Evolutionary conservation across 2,888 invertebrate species (phyloP), one percentile per base, ranked within the genome.

Genomic region (Dasypolia templi): DNA sequence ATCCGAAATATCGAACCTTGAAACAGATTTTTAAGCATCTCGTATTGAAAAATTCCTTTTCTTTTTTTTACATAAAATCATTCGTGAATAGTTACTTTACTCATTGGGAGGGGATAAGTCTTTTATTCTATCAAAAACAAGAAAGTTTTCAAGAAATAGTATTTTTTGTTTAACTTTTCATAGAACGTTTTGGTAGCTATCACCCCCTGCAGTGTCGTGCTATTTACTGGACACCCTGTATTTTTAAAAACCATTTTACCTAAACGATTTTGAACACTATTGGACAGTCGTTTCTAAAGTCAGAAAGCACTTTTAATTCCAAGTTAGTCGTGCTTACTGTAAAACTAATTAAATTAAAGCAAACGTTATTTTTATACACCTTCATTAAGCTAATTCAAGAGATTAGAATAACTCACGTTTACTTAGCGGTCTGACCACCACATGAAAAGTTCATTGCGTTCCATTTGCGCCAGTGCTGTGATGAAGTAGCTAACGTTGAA

Each of bases 361-460:
- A 62, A 78, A 46, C 42, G 51, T 62, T 69, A 69, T 69, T 74
- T 69, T 67, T 67, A 77, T 59, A 62, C 64, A 73, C 65, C 64
- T 62, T 69, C 46, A 74, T 74, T 79, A 83, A 63, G 74, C 69
- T 70, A 78, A 78, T 72, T 72, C 58, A 42, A 80, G 61, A 80
- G 74, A 86, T 75, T 81, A 81, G 79, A 77, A 77, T 82, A 75
- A 63, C 58, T 74, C 66, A 51, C 75, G 39, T 81, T 81, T 69
- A 84, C 74, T 84, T 71, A 66, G 65, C 46, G 68, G 53, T 71
- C 67, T 72, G 76, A 76, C 72, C 76, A 82, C 74, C 65, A 64
- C 69, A 66, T 76, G 79, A 77, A 85, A 84, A 82, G 72, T 75
- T 84, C 76, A 82, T 77, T 75, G 72, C 71, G 86, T 82, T 82